Base-by-base conservation (phyloP, 2,113 vertebrate genomes). In the Hippocampus zosterae region DNA sequence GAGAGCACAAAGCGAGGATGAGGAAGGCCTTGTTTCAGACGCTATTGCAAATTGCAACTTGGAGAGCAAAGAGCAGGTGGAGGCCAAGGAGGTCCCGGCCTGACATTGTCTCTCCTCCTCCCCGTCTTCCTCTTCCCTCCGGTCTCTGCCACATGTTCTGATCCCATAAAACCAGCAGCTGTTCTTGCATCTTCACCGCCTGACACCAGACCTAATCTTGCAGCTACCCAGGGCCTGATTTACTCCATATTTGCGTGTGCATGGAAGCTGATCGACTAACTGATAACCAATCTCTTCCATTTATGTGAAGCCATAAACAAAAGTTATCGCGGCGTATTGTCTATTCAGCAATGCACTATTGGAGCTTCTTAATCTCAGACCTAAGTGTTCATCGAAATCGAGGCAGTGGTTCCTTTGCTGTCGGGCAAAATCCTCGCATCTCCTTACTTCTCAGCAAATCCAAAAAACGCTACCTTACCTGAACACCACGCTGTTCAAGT, bases 1-100 rank as follows among this genome's bases (percentile, higher is more conserved):
- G 72, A 89, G 73, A 66, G 93, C 85, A 37, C 93, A 89, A 66
- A 95, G 94, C 13, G 95, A 95, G 50, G 95, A 95, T 2, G 95
- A 98, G 62, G 95, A 96, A 50, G 95, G 96, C 60, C 71, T 91
- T 0, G 94, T 94, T 74, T 83, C 84, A 0, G 85, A 91, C 0
- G 94, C 95, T 68, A 86, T 92, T 37, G 65, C 85, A 16, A 94
- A 95, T 55, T 65, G 76, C 0, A 75, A 72, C 2, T 37, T 37
- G 50, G 85, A 90, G 16, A 73, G 33, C 25, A 84, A 80, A 66
- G 88, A 91, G 63, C 75, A 67, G 37, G 61, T 44, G 19, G 85
- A 89, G 76, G 65, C 70, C 1, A 83, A 88, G 69, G 87, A 73
- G 65, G 74, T 76, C 57, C 41, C 69, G 0, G 87, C 82, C 70